phyloP scores from a whole-genome alignment of 2,797 vertebrate species.

The Corythornis leucogaster region DNA sequence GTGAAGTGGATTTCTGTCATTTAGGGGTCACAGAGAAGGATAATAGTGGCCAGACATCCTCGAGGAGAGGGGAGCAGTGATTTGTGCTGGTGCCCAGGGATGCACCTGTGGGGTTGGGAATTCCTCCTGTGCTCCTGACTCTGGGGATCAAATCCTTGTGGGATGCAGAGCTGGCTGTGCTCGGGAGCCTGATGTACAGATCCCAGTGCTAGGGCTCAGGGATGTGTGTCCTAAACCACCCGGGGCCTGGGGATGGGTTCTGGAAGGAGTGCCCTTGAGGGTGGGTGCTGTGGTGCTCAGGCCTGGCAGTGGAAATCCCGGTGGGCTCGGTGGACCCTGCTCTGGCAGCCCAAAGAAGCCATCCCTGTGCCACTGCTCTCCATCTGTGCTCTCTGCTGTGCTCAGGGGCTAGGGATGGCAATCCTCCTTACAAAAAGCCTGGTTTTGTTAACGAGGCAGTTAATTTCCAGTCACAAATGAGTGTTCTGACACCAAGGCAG shows the following conservation, averaged over 20 bases:
- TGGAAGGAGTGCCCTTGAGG: constrained; percentile 27
- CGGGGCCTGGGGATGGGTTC: not conserved
- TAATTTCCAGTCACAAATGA: constrained; percentile 4
- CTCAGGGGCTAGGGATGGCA: not conserved
- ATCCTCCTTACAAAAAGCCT: not conserved
- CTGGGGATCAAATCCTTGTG: constrained; percentile 1
- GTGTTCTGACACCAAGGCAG: not conserved
- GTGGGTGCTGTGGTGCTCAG: not conserved
- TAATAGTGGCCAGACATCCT: not conserved
- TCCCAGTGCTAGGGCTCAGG: not conserved
- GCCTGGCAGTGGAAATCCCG: not conserved
- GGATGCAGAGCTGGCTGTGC: not conserved
- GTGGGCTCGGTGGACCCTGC: not conserved
- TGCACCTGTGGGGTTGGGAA: not conserved
- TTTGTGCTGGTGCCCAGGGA: not conserved
- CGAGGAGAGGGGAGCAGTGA: not conserved
- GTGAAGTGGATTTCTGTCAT: constrained; percentile 2
- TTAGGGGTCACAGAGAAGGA: not conserved
- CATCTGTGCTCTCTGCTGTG: not conserved
- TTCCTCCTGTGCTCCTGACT: not conserved
- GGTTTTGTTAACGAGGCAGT: not conserved
- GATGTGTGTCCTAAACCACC: not conserved
- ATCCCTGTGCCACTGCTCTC: not conserved
- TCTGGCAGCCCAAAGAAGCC: not conserved
- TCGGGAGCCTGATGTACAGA: not conserved